These are phyloP conservation scores for Mesembrinibis cayennensis DNA, from an alignment of 2,113 vertebrate species.

Conservation along the genomic window DNA sequence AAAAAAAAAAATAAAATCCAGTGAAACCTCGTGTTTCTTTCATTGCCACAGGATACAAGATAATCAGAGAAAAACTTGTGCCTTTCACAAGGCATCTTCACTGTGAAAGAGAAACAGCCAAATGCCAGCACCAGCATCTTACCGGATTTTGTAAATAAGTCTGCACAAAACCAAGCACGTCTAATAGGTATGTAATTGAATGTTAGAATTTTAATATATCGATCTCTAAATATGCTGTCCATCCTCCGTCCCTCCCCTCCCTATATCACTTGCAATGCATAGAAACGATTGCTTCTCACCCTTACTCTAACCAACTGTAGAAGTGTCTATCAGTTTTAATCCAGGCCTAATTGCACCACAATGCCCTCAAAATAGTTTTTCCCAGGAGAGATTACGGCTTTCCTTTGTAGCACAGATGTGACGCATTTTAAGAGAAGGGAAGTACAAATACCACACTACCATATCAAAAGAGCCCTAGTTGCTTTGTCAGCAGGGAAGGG, in stretches of 20 bases:
- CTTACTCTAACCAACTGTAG: not conserved
- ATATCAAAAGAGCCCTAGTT: not conserved
- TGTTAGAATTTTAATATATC: fast-evolving
- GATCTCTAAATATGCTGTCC: not conserved
- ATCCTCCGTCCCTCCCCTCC: not conserved
- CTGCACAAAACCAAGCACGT: not conserved
- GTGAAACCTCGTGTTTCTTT: not conserved
- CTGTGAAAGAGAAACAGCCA: constrained; percentile 27
- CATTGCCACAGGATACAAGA: not conserved
- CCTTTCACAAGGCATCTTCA: constrained; percentile 56
- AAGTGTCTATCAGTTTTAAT: not conserved
- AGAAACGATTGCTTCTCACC: not conserved
- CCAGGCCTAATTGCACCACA: not conserved
- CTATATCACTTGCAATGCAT: not conserved
- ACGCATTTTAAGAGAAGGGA: not conserved
- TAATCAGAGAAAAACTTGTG: constrained; percentile 45
- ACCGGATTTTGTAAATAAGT: not conserved
- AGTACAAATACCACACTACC: not conserved
- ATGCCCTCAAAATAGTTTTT: not conserved
- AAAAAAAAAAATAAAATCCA: not conserved
- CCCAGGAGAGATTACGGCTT: not conserved
- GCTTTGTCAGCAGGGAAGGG: not conserved
- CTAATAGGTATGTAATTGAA: fast-evolving
- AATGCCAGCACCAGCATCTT: constrained; percentile 38
- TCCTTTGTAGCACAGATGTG: not conserved